Evolutionary conservation across 2,888 invertebrate genomes (phyloP).

Genomic region (Cyclophora albipunctata): DNA sequence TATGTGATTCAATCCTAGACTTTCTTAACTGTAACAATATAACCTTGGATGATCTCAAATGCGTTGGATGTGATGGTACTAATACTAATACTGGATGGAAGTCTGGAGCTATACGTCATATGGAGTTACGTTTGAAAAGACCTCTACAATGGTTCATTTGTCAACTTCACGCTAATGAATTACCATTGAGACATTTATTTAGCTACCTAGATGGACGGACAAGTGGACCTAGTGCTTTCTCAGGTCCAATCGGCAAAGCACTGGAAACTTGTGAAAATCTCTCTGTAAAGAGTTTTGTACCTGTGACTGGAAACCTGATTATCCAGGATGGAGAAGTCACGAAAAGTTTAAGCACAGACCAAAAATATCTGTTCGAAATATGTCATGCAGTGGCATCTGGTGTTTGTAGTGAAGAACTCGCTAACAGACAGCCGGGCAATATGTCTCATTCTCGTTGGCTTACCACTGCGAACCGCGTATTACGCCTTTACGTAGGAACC

Average conservation of each 20-base stretch:
- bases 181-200: conserved; percentile 13
- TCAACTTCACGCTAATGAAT: too few species aligned
- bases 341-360: conserved; percentile 1
- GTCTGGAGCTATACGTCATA: conserved; percentile 8
- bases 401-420: conserved; percentile 6
- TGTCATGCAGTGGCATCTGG: neutral
- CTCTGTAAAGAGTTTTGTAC: neutral
- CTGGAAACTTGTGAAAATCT: conserved; percentile 11
- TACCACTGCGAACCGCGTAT: conserved; percentile 16
- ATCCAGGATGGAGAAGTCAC: neutral
- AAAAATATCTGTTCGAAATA: conserved; percentile 2
- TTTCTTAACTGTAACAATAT: neutral
- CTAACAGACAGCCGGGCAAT: conserved; percentile 14
- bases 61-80: conserved; percentile 21
- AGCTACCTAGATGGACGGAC: conserved; percentile 3
- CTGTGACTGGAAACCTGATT: neutral
- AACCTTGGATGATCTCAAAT: neutral
- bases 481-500: conserved; percentile 10
- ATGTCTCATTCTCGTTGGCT: conserved; percentile 18
- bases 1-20: neutral
- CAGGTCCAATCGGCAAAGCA: conserved; percentile 23
- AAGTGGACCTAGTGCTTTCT: conserved; percentile 21
- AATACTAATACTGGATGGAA: conserved; percentile 20
- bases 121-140: neutral
- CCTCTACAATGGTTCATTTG: too few species aligned